Evolutionary conservation across 2,888 invertebrate species (phyloP), one percentile per base, ranked within the genome.

Genomic region (Athalia circularis): DNA sequence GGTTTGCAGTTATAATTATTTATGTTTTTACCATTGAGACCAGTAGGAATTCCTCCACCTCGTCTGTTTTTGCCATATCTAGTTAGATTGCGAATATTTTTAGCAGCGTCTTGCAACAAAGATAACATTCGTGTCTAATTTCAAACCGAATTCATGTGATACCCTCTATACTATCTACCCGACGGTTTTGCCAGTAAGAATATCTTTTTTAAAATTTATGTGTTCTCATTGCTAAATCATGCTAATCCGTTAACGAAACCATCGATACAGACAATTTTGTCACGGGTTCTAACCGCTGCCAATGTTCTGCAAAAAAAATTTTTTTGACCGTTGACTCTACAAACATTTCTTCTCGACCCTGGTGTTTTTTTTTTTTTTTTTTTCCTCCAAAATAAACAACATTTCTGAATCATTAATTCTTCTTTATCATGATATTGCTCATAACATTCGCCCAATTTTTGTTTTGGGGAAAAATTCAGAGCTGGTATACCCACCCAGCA

Each of bases 1-100:
- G 90, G 90, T 90, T 88, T 82, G 90, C 88, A 81, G 80, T 77
- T 64, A 64, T 47, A 64, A 72, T 78, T 48, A 65, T 62, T 59
- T 57, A 13, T 45, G 62, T 75, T 50, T 9, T 62, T 43, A 8
- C 11, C 43, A 5, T 9, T 43, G 13, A 29, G 9, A 61, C 4
- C 61, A 15, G 13, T 61, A 9, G 15, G 15, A 61, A 13, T 52
- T 9, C 3, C 52, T 52, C 52, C 8, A 11, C 13, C 61, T 9
- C 61, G 5, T 4, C 13, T 15, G 6, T 7, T 13, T 13, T 6
- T 7, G 13, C 11, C n/a, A 61, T 61, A n/a, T 61, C 15, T 3
- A 11, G 13, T 15, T 54, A 54, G 13, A 61, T 61, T 5, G n/a
- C n/a, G 61, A n/a, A 7, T 11, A 11, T 29, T 29, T 5, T 29